Evolutionary conservation across 2,797 vertebrate species (phyloP).

Genomic region (Catamblyrhynchus diadema): DNA sequence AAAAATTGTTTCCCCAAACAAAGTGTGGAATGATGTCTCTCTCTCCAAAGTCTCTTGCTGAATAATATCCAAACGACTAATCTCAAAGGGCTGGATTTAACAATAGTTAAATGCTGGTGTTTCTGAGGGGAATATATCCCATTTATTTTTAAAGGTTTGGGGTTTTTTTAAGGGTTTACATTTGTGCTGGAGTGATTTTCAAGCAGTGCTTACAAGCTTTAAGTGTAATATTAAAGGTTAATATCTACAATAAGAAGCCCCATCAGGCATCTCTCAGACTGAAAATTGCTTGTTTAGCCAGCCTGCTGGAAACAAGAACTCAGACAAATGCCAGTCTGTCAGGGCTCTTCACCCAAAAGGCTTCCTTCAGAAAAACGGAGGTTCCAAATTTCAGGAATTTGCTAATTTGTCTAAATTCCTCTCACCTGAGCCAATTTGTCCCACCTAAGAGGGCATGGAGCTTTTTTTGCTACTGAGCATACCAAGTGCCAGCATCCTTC

Average conservation of each 20-base stretch:
- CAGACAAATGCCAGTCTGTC: not conserved
- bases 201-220: slow-evolving; percentile 21
- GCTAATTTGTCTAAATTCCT: not conserved
- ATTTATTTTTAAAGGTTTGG: slow-evolving; percentile 57
- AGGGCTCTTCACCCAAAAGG: not conserved
- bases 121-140: slow-evolving; percentile 9
- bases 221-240: slow-evolving; percentile 58
- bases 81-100: slow-evolving; percentile 2
- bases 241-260: not conserved
- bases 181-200: slow-evolving; percentile 12
- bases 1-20: slow-evolving; percentile 54
- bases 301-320: not conserved
- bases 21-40: slow-evolving; percentile 41
- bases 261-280: not conserved
- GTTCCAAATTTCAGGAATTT: not conserved
- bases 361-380: not conserved
- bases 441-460: not conserved
- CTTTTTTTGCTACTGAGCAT: not conserved
- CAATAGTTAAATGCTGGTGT: slow-evolving; percentile 7
- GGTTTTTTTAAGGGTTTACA: slow-evolving; percentile 24
- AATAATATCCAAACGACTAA: slow-evolving; percentile 11
- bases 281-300: not conserved
- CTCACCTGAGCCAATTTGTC: rapidly evolving
- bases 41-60: slow-evolving; percentile 28
- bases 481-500: not conserved